phyloP scores from a whole-genome alignment of 1,140 invertebrate genomes.

The Saccostrea cuccullata region DNA sequence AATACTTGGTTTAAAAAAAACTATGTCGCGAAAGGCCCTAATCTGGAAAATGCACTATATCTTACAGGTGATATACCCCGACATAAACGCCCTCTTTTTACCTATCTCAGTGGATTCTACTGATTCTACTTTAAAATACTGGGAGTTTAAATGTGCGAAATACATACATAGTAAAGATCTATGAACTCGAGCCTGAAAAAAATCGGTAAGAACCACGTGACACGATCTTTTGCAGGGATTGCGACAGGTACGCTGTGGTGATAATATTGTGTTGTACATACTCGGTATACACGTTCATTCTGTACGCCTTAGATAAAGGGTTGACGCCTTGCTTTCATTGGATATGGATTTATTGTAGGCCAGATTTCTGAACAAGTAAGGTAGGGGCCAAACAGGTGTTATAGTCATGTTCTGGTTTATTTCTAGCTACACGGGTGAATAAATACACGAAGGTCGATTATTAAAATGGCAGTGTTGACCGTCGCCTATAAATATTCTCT shows the following conservation, averaged over 20 bases:
- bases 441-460: background rate
- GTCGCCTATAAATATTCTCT: background rate
- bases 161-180: background rate
- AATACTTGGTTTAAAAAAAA: too few relatives aligned
- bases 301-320: background rate
- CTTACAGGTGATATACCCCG: too few relatives aligned
- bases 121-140: too few relatives aligned
- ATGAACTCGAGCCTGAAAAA: conserved; percentile 19
- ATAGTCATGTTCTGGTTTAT: background rate
- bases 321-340: background rate
- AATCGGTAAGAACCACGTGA: conserved; percentile 26
- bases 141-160: too few relatives aligned
- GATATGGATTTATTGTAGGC: background rate
- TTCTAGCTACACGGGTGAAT: conserved; percentile 17
- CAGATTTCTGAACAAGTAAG: background rate
- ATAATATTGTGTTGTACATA: background rate
- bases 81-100: too few relatives aligned
- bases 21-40: too few relatives aligned
- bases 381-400: background rate
- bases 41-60: too few relatives aligned
- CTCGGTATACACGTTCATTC: background rate
- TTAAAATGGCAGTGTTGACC: background rate
- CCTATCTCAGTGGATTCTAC: too few relatives aligned
- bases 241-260: background rate
- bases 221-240: background rate